Conservation (phyloP, 2,797 vertebrate species). For the Gambelia wislizenii region DNA sequence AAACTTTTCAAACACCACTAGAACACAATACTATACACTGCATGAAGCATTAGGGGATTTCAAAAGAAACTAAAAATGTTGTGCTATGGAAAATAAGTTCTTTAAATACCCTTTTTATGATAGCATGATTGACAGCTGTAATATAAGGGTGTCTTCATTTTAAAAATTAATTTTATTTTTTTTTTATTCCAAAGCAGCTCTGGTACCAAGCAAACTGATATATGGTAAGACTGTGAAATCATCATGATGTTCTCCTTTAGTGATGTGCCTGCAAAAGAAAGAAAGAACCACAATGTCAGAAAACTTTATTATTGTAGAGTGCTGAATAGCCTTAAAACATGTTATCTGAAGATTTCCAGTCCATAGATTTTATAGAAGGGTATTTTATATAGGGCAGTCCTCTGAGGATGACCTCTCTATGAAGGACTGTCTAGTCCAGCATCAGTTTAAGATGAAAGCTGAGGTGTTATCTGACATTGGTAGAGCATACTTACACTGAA, state of each 20-base stretch:
- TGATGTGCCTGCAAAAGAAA: conserved; percentile 44
- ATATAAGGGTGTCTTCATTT: conserved; percentile 40
- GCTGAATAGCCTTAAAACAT: not conserved
- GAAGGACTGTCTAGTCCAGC: not conserved
- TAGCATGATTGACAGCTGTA: conserved; percentile 56
- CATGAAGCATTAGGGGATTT: conserved; percentile 11
- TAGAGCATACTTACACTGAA: too few species aligned
- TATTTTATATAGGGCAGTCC: not conserved
- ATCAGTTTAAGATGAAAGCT: not conserved
- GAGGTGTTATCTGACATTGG: too few species aligned
- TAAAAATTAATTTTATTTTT: conserved; percentile 60
- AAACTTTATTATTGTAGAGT: conserved; percentile 32
- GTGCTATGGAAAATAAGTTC: not conserved
- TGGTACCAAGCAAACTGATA: conserved; percentile 48
- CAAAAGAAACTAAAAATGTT: not conserved
- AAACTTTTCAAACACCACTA: conserved; percentile 53
- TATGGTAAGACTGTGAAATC: conserved; percentile 52
- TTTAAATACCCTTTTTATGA: conserved; percentile 35
- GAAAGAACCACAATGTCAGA: not conserved
- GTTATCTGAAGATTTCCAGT: conserved; percentile 25
- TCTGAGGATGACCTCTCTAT: too few species aligned
- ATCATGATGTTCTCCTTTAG: conserved; percentile 34
- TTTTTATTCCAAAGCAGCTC: conserved; percentile 59
- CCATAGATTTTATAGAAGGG: not conserved
- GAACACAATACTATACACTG: conserved; percentile 49